Evolutionary conservation across 2,888 invertebrate genomes (phyloP), one percentile per base, ranked within the genome.

Genomic region (Ennomos fuscantarius): DNA sequence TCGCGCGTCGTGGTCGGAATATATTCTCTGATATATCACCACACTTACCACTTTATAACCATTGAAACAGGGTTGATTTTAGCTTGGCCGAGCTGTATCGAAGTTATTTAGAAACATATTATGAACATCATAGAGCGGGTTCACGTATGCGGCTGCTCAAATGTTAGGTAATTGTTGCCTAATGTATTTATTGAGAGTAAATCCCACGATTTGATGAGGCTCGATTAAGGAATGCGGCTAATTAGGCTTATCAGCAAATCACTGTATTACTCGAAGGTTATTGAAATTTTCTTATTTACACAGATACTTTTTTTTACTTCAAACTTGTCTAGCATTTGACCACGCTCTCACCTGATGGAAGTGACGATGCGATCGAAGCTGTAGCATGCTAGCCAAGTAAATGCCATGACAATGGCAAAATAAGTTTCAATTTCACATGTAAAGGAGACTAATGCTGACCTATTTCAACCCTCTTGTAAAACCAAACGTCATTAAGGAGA

Each of bases 1-100:
- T 74, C 69, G 72, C 69, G 65, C 70, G 65, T 65, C 76, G 78
- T 74, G 74, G 72, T 66, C 48, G 62, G 74, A 76, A 78, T 76
- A 74, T 65, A 62, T 62, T 46, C 46, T 37, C 53, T 11, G 37
- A 57, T 41, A 41, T 15, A 32, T 35, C 37, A 32, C 34, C 44
- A 55, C 40, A 54, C 50, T 51, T 33, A 35, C 50, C 34, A 62
- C 69, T 55, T 60, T 74, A 73, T 51, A 3, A 8, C 0, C 8
- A 6, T 60, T 2, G 8, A 0, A 0, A 13, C 65, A 71, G 50
- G 59, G 64, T 37, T 37, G 40, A 62, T 39, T 63, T 61, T 70
- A 8, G 39, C 52, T 53, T 47, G 50, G 24, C 40, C 11, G 8
- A 37, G 55, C 50, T 60, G 62, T 63, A 57, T 62, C 55, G 46